Evolutionary conservation across 2,797 vertebrate species (phyloP), one percentile per base, ranked within the genome.

Genomic region (Sebastolobus altivelis): DNA sequence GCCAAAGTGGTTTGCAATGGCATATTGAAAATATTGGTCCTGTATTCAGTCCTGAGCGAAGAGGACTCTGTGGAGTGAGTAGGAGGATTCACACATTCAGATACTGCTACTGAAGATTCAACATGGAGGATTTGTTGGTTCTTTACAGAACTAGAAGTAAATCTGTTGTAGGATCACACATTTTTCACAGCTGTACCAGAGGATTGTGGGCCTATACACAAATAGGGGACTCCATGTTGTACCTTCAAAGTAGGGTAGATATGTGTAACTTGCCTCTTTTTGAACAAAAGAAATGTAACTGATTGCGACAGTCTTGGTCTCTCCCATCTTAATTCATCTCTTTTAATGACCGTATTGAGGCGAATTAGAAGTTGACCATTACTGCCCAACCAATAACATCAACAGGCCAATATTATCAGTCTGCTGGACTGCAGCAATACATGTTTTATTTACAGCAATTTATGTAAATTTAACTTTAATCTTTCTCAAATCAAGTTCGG

Each of bases 1-100:
- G 87, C 80, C 83, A 87, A 46, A 90, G 87, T 80, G 86, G 67
- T 91, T 86, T 76, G 46, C 79, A 75, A 72, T 87, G 88, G 77
- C 75, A 84, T 71, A 78, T 79, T 68, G 65, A 81, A 87, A 84
- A 82, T 84, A 75, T 80, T 66, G 74, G 74, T 85, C 56, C 56
- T 27, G 37, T 70, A 74, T 61, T 81, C 58, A 79, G 49, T 80
- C 75, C 79, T 52, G 40, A 77, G 63, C 62, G 71, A 67, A 74
- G 62, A 62, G 65, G 81, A 81, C 72, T 81, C 62, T 69, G 70
- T 66, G 66, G 63, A 86, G 62, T 73, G 81, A 62, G 83, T 60
- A 49, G 75, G 84, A 79, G 85, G 83, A 81, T 72, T 83, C 80
- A 78, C 58, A 75, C 72, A 54, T 75, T 6, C 79, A 77, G 49